Percentiles rank a stretch among this genome's conserved stretches.
Conservation (phyloP, 2,888 invertebrate species). For the Cephus spinipes region DNA sequence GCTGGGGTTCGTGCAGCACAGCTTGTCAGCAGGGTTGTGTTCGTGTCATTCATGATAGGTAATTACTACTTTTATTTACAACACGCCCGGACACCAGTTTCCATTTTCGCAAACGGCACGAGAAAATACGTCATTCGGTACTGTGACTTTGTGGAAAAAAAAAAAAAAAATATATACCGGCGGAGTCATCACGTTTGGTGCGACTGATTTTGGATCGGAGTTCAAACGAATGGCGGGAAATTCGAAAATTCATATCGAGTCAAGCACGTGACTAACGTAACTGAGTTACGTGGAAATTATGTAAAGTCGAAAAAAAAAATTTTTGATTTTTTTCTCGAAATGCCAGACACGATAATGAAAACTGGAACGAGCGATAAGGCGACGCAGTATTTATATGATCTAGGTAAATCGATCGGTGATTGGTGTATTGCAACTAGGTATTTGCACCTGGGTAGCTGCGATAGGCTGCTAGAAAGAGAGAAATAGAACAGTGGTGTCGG, state of each 20-base stretch:
- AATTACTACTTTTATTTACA: conserved; percentile 54
- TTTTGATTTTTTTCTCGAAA: too few species aligned
- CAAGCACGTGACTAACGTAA: too few species aligned
- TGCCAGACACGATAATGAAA: too few species aligned
- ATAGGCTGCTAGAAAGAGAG: conserved; percentile 67
- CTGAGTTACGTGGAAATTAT: too few species aligned
- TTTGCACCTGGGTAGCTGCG: conserved; percentile 67
- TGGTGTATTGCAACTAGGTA: conserved; percentile 62
- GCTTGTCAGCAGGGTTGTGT: conserved; percentile 67
- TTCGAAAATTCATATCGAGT: too few species aligned
- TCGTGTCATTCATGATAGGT: conserved; percentile 60
- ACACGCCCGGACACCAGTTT: conserved; percentile 39
- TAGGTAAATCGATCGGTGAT: conserved; percentile 59
- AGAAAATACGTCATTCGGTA: too few species aligned
- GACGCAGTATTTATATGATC: conserved; percentile 33
- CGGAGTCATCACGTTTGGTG: too few species aligned
- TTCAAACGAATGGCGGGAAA: too few species aligned
- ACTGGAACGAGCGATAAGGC: conserved; percentile 25
- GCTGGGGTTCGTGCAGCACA: conserved; percentile 67
- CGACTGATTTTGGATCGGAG: too few species aligned
- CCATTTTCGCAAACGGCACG: conserved; percentile 35
- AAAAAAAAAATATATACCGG: too few species aligned
- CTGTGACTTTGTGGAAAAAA: too few species aligned
- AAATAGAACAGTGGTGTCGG: conserved; percentile 66
- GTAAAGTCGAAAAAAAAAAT: too few species aligned